Evolutionary conservation across 2,113 vertebrate species (phyloP), one percentile per base, ranked within the genome.

Genomic region (Motacilla tschutschensis): DNA sequence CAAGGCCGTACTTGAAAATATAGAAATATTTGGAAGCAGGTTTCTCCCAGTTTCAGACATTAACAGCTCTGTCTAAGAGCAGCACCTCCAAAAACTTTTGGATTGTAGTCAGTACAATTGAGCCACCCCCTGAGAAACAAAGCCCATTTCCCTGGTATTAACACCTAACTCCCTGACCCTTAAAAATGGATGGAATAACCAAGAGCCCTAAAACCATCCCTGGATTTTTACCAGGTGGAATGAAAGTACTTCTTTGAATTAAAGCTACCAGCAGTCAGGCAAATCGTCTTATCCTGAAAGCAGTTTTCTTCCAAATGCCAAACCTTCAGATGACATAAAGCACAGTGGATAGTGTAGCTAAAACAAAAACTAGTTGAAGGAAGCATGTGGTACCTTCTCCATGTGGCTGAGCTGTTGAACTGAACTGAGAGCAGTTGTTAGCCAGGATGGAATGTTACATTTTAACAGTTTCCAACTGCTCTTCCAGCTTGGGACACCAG

Each of bases 301-400:
- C 57, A 79, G 72, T 83, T 91, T 93, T 59, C 54, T 71, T 79
- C n/a, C 35, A 51, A 77, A 73, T 77, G 24, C 18, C 35, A 55
- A 21, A 50, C 20, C 28, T 77, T 94, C 70, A 92, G 91, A 89
- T 50, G 93, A 94, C 94, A 94, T 31, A 91, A 88, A 94, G 62
- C 64, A 92, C 59, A 65, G 41, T 46, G 20, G 46, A 51, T 17
- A 53, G 33, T 15, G 29, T 31, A 73, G 59, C 38, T 79, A 59
- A 53, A 65, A 7, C 13, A 51, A 46, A 46, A 51, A 50, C 65
- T 8, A 73, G 11, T 12, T 15, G 17, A 58, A n/a, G 3, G 17
- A 95, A 92, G 87, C 71, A 95, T 70, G 90, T 89, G 92, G 93
- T 95, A 95, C 96, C 95, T 96, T 93, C 97, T 95, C 92, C 95